Base-by-base conservation (phyloP, 2,888 invertebrate genomes). In the Rhamnusium bicolor region DNA sequence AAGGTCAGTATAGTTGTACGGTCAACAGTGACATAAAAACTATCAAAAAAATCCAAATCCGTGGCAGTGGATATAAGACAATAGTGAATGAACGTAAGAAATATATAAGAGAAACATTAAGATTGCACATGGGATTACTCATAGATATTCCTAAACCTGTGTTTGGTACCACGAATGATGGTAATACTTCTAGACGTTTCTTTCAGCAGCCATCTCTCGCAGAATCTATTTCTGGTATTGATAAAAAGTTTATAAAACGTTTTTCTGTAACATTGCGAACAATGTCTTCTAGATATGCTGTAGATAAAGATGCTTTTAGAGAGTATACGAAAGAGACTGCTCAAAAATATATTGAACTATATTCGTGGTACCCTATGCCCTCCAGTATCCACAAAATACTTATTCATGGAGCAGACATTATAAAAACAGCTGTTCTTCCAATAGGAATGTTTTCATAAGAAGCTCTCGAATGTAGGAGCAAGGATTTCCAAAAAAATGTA, bases 91-190 rank as follows among this genome's bases (percentile, higher is more conserved):
- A 24, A 24, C 24, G 24, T 24, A 24, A 24, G 24, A 29, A 29
- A n/a, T 29, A 29, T 29, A 29, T 29, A 29, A 29, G 29, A 8
- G 29, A 29, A 29, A 29, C 7, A 7, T 53, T 53, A 19, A 4
- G 19, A 10, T 16, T 2, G 19, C 10, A 53, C 16, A 19, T 19
- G 53, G 53, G 53, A 19, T 53, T 53, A 53, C 53, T 53, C 19
- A 19, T 53, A 19, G 53, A 53, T 53, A 53, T 53, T 12, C 53
- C 53, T 18, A 53, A 53, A 19, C 53, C 53, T 53, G 53, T 18
- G 7, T 53, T 19, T 53, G 53, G 53, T 53, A 53, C 53, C 53
- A 53, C 53, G 19, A 53, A 53, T 53, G 53, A 53, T 53, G 19
- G 53, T 12, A 53, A 53, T 19, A 53, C 53, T 18, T 16, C 53